These are phyloP conservation scores for Rhincodon typus DNA, from an alignment of 2,797 vertebrate genomes.

Conservation along the genomic window DNA sequence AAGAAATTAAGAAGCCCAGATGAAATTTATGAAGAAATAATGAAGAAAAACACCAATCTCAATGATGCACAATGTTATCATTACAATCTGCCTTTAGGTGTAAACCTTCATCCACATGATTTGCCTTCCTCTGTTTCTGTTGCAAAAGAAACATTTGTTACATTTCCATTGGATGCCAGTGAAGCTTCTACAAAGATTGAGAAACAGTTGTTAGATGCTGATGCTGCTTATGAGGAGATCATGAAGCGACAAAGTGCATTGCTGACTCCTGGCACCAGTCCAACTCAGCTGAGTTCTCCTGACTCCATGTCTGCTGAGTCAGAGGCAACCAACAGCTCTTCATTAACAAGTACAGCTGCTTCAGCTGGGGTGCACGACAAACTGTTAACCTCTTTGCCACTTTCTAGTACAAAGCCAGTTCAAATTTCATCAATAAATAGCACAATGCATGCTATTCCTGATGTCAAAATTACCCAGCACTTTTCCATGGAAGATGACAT, in stretches of 20 bases:
- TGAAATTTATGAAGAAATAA: slow-evolving; percentile 77
- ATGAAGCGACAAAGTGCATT: slow-evolving; percentile 73
- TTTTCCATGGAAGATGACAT: slow-evolving; percentile 88
- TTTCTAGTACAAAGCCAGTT: slow-evolving; percentile 47
- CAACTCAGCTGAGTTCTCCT: slow-evolving; percentile 61
- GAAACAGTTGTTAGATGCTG: slow-evolving; percentile 58
- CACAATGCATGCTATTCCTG: slow-evolving; percentile 82
- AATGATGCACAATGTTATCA: slow-evolving; percentile 70
- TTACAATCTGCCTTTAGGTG: slow-evolving; percentile 63
- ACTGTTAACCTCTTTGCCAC: slow-evolving; percentile 53
- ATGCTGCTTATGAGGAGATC: slow-evolving; percentile 65
- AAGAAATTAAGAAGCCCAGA: slow-evolving; percentile 73
- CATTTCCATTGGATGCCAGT: slow-evolving; percentile 66
- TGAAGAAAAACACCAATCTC: slow-evolving; percentile 71
- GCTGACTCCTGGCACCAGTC: slow-evolving; percentile 76
- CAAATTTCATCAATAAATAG: slow-evolving; percentile 67
- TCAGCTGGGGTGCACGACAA: slow-evolving; percentile 58
- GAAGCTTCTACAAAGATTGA: slow-evolving; percentile 54
- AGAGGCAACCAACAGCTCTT: slow-evolving; percentile 42
- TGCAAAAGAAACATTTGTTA: slow-evolving; percentile 76
- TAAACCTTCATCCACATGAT: slow-evolving; percentile 61
- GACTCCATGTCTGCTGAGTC: slow-evolving; percentile 56
- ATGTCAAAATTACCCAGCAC: slow-evolving; percentile 96
- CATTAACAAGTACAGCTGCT: slow-evolving; percentile 47
- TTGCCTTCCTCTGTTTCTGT: slow-evolving; percentile 61